These are phyloP conservation scores for Mormyrus proboscirostris DNA, from an alignment of 2,797 vertebrate genomes.

Conservation along the genomic window DNA sequence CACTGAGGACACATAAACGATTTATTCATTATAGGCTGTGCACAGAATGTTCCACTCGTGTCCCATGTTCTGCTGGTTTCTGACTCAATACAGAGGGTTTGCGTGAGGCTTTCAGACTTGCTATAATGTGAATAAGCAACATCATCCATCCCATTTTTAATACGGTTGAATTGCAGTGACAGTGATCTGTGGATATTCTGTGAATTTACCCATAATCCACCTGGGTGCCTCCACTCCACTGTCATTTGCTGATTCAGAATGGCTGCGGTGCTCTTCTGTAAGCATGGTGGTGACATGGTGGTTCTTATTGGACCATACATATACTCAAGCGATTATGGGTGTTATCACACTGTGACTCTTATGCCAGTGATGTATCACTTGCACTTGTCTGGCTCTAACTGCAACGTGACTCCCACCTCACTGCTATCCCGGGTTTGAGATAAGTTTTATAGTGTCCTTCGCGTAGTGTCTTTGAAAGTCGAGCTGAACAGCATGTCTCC, in stretches of 20 bases:
- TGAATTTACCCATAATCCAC: not conserved
- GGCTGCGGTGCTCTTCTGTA: not conserved
- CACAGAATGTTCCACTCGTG: not conserved
- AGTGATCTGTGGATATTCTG: not conserved
- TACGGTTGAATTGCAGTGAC: not conserved
- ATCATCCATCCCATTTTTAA: not conserved
- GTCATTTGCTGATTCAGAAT: not conserved
- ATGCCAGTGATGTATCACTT: not conserved
- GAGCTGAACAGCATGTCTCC: conserved; percentile 10
- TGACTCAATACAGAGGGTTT: not conserved
- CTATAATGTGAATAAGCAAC: not conserved
- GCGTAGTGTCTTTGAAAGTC: not conserved
- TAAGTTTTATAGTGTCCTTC: not conserved
- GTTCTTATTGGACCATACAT: not conserved
- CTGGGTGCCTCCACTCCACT: not conserved
- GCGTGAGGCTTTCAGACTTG: not conserved
- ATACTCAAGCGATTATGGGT: not conserved
- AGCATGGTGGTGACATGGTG: not conserved
- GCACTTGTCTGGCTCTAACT: not conserved
- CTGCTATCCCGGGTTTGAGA: not conserved
- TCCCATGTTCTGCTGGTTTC: not conserved
- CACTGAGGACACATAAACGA: not conserved
- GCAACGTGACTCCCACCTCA: not conserved
- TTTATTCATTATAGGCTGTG: conserved; percentile 6
- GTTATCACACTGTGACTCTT: not conserved